These are phyloP conservation scores for Aphidius gifuensis DNA, from an alignment of 1,140 invertebrate species.

Conservation along the genomic window DNA sequence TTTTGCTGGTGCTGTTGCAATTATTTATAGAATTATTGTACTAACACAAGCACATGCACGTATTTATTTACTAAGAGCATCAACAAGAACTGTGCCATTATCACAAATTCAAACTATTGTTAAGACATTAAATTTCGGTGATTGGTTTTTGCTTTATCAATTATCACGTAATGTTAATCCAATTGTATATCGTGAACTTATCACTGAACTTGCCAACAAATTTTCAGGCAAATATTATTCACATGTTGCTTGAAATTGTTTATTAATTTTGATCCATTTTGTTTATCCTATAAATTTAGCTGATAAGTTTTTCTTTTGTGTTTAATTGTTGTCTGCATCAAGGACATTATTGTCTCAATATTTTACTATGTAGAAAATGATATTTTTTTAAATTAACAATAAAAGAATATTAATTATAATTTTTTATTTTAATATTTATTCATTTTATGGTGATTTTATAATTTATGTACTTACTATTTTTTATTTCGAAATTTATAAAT, in stretches of 20 bases:
- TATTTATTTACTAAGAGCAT: slow-evolving; percentile 58
- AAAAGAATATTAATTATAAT: too few relatives aligned
- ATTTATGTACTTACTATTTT: too few relatives aligned
- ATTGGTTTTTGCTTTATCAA: slow-evolving; percentile 52
- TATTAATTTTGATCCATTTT: slow-evolving; percentile 1
- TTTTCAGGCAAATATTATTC: slow-evolving; percentile 27
- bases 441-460: too few relatives aligned
- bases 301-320: background rate
- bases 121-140: slow-evolving; percentile 41
- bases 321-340: background rate
- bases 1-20: slow-evolving; percentile 41
- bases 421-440: too few relatives aligned
- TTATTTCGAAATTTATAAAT: too few relatives aligned
- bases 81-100: slow-evolving; percentile 42
- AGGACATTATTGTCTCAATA: too few relatives aligned
- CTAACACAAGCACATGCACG: slow-evolving; percentile 54
- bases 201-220: slow-evolving; percentile 37
- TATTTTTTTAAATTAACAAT: too few relatives aligned
- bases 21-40: slow-evolving; percentile 54
- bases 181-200: slow-evolving; percentile 44
- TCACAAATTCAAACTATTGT: slow-evolving; percentile 33
- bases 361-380: too few relatives aligned
- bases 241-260: slow-evolving; percentile 5
- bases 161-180: slow-evolving; percentile 47
- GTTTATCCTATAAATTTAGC: background rate